Conservation (phyloP, 1,140 invertebrate species). For the Aphis gossypii region DNA sequence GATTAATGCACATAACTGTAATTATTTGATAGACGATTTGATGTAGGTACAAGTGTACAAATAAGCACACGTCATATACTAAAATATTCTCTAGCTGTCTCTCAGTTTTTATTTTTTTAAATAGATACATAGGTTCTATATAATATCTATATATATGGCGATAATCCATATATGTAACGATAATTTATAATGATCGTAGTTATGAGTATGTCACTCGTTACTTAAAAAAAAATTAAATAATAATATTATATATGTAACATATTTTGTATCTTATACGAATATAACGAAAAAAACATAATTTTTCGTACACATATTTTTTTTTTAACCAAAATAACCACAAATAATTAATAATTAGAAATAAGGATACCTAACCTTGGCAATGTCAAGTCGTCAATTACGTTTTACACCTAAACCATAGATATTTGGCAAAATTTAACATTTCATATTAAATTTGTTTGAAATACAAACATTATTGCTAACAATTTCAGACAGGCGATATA, state of each 20-base stretch:
- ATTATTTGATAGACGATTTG: background rate
- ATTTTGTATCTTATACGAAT: background rate
- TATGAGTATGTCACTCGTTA: too few relatives aligned
- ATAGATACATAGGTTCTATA: background rate
- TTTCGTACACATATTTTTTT: background rate
- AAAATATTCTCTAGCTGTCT: background rate
- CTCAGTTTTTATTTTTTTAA: background rate
- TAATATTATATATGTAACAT: background rate
- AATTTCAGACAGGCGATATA: background rate
- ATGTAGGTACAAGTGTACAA: background rate
- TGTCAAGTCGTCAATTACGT: background rate
- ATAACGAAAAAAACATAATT: background rate
- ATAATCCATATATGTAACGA: too few relatives aligned
- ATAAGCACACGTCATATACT: background rate
- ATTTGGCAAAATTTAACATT: background rate
- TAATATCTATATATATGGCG: background rate
- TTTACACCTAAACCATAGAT: background rate
- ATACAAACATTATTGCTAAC: background rate
- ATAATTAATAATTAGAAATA: background rate
- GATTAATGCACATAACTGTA: background rate
- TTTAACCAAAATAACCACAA: background rate
- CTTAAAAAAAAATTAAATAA: background rate
- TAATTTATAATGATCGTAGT: too few relatives aligned
- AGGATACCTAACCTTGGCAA: background rate
- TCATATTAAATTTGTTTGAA: background rate